Evolutionary conservation across 2,888 invertebrate genomes (phyloP).

Genomic region (Heliconius hortense): DNA sequence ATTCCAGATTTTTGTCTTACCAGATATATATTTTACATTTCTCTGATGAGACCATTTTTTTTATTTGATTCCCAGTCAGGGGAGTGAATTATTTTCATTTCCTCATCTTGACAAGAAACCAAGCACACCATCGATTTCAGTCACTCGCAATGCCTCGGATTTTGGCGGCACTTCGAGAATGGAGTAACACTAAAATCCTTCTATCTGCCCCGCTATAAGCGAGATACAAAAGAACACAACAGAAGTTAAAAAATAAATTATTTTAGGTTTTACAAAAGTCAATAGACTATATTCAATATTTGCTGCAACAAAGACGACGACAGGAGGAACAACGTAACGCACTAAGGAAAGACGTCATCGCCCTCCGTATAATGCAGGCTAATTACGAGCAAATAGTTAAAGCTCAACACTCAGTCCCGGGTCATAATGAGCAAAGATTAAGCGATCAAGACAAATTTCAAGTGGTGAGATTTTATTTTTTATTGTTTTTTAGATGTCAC

Average conservation of each 20-base stretch:
- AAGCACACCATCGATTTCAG: no score
- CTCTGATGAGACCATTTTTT: neutral
- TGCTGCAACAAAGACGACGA: slow-evolving; percentile 94
- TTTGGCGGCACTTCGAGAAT: no score
- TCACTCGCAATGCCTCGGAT: no score
- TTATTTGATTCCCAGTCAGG: no score
- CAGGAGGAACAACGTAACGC: slow-evolving; percentile 97
- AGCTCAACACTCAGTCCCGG: slow-evolving; percentile 95
- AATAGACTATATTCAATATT: slow-evolving; percentile 95
- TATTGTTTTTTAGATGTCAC: neutral
- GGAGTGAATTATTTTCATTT: no score
- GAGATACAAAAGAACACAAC: no score
- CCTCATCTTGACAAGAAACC: no score
- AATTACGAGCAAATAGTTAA: slow-evolving; percentile 98
- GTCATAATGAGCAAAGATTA: slow-evolving; percentile 92
- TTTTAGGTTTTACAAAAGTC: slow-evolving; percentile 92
- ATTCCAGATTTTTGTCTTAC: no score
- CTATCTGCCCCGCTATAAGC: no score
- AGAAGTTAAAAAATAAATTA: slow-evolving; percentile 27
- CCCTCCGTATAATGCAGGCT: slow-evolving; percentile 95
- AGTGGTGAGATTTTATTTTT: slow-evolving; percentile 86
- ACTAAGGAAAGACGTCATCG: slow-evolving; percentile 94
- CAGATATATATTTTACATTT: neutral
- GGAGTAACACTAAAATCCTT: no score
- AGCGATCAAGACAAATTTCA: slow-evolving; percentile 98